phyloP scores from a whole-genome alignment of 1,140 invertebrate species.

The Brachionus rotundiformis region DNA sequence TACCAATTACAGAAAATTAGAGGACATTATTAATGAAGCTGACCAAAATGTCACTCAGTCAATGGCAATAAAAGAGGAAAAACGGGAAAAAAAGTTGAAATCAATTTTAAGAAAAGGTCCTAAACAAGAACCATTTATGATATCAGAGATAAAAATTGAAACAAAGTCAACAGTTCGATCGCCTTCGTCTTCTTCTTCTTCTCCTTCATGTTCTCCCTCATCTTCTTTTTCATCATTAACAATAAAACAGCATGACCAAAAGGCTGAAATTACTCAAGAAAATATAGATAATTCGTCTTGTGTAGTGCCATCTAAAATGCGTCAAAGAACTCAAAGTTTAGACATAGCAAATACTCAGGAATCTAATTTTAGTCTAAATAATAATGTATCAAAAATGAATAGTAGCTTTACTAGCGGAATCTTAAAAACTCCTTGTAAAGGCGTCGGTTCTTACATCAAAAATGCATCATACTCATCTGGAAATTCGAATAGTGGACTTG shows the following conservation, averaged over 20 bases:
- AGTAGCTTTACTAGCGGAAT: not conserved
- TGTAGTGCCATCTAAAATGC: slow-evolving; percentile 35
- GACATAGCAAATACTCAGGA: not conserved
- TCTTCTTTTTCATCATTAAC: slow-evolving; percentile 11
- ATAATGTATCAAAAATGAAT: slow-evolving; percentile 11
- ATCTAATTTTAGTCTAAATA: not conserved
- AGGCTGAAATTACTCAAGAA: not conserved
- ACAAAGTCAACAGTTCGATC: not conserved
- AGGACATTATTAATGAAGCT: slow-evolving; percentile 47
- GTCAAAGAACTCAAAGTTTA: slow-evolving; percentile 16
- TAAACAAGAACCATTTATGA: not conserved
- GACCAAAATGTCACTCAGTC: slow-evolving; percentile 12
- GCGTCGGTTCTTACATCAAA: slow-evolving; percentile 32
- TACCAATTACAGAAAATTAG: slow-evolving; percentile 21
- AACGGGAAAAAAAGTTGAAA: slow-evolving; percentile 20
- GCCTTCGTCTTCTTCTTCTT: slow-evolving; percentile 38
- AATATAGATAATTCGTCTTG: slow-evolving; percentile 30
- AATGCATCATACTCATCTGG: not conserved
- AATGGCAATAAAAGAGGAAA: not conserved
- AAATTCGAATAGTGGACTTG: slow-evolving; percentile 21
- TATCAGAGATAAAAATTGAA: slow-evolving; percentile 18
- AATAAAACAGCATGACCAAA: not conserved
- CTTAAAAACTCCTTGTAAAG: not conserved
- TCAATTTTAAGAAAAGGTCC: slow-evolving; percentile 40
- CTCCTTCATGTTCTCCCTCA: not conserved